Evolutionary conservation across 1,140 invertebrate genomes (phyloP), one percentile per base, ranked within the genome.

Genomic region (Aphelinus certus): DNA sequence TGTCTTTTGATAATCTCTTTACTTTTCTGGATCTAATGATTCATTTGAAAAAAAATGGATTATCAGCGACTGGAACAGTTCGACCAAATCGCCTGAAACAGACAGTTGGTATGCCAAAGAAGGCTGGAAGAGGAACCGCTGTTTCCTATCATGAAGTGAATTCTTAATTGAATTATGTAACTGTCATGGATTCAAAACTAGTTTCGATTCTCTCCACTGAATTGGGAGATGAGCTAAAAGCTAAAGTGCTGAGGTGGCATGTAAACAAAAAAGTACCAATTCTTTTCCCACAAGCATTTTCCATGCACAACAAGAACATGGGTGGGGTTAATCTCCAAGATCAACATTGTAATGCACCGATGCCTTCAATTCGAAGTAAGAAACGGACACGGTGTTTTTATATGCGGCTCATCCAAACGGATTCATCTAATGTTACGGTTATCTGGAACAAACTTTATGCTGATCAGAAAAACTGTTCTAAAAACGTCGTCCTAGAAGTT

Each of bases 331-430:
- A 68, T 68, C 65, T 74, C 3, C 73, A 68, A 56, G 73, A 76
- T 60, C 74, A 71, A 62, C 75, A 71, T 45, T 71, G 75, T 58
- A 76, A 76, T 71, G 62, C 47, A 67, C 7, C 67, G 26, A 66
- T 76, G 49, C 75, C 75, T 46, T 45, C 68, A 53, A 71, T 76
- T 51, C 26, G 26, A 26, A 26, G 26, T 26, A 26, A 26, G 26
- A 26, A 26, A 26, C 26, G 26, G 26, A 26, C 74, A 43, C 66
- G 74, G 68, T 58, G 61, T 57, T 43, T 75, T 6, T 56, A 69
- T 55, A 9, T 75, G 4, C 42, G 61, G 57, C 48, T 70, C 1
- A 75, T 75, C 47, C 53, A 75, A 70, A 67, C 73, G 5, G 69
- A 66, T 9, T 43, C 70, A 9, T 46, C 60, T 6, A 75, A 70